These are phyloP conservation scores for Phodopus roborovskii DNA, from an alignment of 2,113 vertebrate species.

Conservation along the genomic window DNA sequence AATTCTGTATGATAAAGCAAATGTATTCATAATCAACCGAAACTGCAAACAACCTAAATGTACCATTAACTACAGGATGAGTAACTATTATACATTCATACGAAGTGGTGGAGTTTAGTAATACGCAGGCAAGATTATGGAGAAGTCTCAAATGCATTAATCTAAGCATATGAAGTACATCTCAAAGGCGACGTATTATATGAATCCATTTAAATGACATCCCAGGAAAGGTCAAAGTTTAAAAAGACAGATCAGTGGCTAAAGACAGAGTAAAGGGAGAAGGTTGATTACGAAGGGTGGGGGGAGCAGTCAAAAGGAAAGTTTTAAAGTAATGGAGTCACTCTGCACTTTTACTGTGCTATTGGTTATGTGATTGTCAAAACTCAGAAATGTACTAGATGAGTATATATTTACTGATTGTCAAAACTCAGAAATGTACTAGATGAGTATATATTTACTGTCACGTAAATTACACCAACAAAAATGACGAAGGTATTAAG, in stretches of 20 bases:
- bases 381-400: not conserved
- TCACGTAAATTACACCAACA: conserved; percentile 13
- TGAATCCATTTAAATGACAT: not conserved
- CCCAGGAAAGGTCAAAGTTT: not conserved
- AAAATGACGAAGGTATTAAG: conserved; percentile 16
- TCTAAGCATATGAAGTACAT: not conserved
- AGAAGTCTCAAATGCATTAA: not conserved
- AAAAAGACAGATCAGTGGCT: not conserved
- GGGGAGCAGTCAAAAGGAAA: not conserved
- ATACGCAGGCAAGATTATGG: not conserved
- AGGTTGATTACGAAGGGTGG: not conserved
- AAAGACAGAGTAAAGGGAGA: not conserved
- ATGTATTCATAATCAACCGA: conserved; percentile 44
- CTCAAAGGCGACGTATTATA: not conserved
- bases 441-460: not conserved
- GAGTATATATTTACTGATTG: not conserved
- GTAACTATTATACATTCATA: not conserved
- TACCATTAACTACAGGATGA: not conserved
- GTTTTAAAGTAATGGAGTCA: not conserved
- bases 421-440: not conserved
- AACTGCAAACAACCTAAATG: not conserved
- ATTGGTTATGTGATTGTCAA: not conserved
- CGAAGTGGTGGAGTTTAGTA: not conserved
- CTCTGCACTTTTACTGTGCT: not conserved
- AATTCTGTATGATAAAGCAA: not conserved